Evolutionary conservation across 2,797 vertebrate species (phyloP).

Genomic region (Synaphobranchus kaupii): DNA sequence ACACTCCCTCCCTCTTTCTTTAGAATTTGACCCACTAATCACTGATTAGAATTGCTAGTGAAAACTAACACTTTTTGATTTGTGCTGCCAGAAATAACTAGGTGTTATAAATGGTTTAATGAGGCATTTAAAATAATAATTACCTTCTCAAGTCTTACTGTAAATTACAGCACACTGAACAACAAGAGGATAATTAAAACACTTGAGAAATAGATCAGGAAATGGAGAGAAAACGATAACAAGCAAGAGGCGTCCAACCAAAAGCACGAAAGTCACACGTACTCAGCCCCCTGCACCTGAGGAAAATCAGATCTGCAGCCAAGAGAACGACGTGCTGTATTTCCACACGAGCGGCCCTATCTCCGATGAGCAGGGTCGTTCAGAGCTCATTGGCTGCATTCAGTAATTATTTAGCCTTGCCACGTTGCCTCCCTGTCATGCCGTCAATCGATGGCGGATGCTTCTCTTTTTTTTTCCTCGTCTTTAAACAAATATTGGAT

Average conservation of each 20-base stretch:
- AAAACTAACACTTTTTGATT: neutral
- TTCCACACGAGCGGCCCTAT: neutral
- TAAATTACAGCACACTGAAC: neutral
- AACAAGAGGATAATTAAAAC: neutral
- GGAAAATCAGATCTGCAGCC: neutral
- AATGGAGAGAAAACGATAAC: neutral
- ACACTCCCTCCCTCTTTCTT: neutral
- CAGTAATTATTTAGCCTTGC: constrained; percentile 35
- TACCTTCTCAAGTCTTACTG: neutral
- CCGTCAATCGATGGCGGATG: constrained; percentile 43
- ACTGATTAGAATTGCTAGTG: neutral
- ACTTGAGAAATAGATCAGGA: neutral
- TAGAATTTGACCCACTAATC: neutral
- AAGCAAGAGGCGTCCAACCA: neutral
- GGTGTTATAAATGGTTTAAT: neutral
- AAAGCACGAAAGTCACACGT: neutral
- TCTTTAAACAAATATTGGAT: constrained; percentile 50
- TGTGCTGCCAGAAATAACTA: neutral
- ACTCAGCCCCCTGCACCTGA: neutral
- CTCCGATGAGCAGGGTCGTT: neutral
- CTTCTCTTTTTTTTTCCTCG: constrained; percentile 30
- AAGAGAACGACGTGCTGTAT: neutral
- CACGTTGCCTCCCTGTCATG: constrained; percentile 32
- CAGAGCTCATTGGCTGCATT: neutral
- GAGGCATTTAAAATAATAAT: neutral